These are phyloP conservation scores for Rhabdomys dilectus DNA, from an alignment of 2,113 vertebrate species.

Conservation along the genomic window DNA sequence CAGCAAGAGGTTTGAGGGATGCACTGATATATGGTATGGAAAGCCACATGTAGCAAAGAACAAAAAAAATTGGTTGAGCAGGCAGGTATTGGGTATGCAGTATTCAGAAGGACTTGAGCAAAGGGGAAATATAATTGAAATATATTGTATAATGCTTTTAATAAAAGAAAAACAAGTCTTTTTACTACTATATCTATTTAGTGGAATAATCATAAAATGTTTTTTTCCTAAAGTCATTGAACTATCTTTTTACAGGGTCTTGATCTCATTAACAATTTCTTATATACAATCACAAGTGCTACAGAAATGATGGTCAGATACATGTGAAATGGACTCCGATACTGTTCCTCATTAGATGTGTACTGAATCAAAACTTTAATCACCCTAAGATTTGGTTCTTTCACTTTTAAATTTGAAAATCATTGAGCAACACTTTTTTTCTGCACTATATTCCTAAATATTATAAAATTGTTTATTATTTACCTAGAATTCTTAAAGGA, in stretches of 20 bases:
- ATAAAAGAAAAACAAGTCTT: neutral
- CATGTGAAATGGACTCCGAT: neutral
- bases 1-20: neutral
- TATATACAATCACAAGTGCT: neutral
- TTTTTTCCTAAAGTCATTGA: neutral
- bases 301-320: neutral
- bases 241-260: too few relatives aligned
- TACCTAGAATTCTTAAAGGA: conserved; percentile 36
- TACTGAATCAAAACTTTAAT: conserved; percentile 1
- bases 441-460: neutral
- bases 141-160: neutral
- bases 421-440: neutral
- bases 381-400: neutral
- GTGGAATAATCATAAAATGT: neutral
- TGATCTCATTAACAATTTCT: neutral
- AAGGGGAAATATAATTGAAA: neutral
- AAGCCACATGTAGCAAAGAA: neutral
- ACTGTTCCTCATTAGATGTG: neutral
- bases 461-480: conserved; percentile 52
- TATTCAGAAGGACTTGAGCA: neutral
- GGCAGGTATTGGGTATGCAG: neutral
- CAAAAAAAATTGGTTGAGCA: neutral
- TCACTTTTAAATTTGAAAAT: neutral
- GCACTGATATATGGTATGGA: too few relatives aligned
- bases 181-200: neutral